Evolutionary conservation across 1,140 invertebrate species (phyloP).

Genomic region (Lepidurus couesii): DNA sequence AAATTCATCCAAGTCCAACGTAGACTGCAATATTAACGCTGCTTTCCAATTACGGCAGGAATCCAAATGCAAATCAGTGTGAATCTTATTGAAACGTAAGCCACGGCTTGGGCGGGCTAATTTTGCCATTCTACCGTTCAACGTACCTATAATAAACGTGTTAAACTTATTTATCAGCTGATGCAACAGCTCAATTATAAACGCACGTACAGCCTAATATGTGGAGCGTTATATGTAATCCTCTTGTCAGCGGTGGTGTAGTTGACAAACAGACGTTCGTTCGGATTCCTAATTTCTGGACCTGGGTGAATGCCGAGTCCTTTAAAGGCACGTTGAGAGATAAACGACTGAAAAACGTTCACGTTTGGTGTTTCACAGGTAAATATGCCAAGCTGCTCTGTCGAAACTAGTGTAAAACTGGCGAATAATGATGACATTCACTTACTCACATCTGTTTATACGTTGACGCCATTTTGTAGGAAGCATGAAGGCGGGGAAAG

Average conservation of each 20-base stretch:
- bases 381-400: neutral
- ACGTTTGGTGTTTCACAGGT: neutral
- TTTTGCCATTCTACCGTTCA: neutral
- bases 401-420: neutral
- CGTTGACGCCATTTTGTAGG: neutral
- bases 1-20: neutral
- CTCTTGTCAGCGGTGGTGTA: neutral
- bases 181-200: neutral
- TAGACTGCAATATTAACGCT: neutral
- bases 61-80: neutral
- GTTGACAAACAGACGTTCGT: neutral
- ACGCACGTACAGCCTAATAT: neutral
- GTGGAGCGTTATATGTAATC: neutral
- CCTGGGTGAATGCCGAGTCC: neutral
- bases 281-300: neutral
- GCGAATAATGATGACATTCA: neutral
- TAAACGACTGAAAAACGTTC: neutral
- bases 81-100: neutral
- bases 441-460: conserved; percentile 11
- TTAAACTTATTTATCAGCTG: neutral
- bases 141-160: neutral
- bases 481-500: neutral
- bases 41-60: neutral
- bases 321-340: neutral
- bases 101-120: neutral